Conservation (phyloP, 2,113 vertebrate species). For the Strigops habroptila region DNA sequence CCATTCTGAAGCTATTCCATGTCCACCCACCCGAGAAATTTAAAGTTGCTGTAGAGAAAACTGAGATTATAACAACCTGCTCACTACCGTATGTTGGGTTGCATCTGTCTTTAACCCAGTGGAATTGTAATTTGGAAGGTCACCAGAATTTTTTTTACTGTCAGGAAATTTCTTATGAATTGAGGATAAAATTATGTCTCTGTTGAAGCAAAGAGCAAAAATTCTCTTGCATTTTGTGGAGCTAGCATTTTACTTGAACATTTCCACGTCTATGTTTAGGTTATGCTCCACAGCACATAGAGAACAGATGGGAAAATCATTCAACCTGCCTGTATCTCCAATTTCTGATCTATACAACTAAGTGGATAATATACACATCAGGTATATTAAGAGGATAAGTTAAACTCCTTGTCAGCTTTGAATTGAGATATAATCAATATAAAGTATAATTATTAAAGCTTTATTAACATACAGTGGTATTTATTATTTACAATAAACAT, state of each 20-base stretch:
- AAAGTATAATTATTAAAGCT: neutral
- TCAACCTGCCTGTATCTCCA: neutral
- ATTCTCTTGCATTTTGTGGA: neutral
- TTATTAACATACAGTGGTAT: neutral
- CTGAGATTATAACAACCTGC: neutral
- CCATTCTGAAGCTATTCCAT: neutral
- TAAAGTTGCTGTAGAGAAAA: neutral
- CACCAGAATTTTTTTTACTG: neutral
- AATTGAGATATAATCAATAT: neutral
- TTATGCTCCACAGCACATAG: neutral
- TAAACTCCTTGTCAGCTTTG: neutral
- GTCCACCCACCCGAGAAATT: neutral
- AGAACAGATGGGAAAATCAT: constrained; percentile 15
- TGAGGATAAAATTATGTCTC: neutral
- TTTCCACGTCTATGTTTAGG: neutral
- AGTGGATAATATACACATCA: neutral
- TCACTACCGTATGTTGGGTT: neutral
- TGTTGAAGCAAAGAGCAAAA: neutral
- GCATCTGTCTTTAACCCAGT: neutral
- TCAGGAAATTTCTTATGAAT: neutral
- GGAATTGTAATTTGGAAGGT: neutral
- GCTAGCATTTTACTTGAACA: neutral
- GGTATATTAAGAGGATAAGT: neutral
- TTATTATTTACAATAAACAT: neutral
- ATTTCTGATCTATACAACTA: neutral